phyloP scores from a whole-genome alignment of 2,797 vertebrate species.

The Urocyon cinereoargenteus region DNA sequence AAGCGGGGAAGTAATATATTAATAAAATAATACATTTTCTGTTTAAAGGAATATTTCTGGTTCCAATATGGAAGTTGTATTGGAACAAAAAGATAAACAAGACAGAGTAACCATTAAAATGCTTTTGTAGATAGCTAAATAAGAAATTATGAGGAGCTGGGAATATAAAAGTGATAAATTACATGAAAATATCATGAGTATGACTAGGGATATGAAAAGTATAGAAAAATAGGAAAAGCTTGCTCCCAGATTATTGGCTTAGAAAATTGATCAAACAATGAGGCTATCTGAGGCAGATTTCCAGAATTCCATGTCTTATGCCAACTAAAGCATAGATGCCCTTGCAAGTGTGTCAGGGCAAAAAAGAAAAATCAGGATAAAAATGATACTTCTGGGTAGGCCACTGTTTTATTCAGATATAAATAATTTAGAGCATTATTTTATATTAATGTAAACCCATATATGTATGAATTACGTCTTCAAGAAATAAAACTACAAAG shows the following conservation, averaged over 20 bases:
- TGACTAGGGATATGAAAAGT: not conserved
- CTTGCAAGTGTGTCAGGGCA: not conserved
- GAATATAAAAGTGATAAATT: not conserved
- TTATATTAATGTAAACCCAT: not conserved
- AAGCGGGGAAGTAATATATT: not conserved
- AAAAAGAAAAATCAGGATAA: not conserved
- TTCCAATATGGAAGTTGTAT: not conserved
- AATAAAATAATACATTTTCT: not conserved
- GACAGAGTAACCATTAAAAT: not conserved
- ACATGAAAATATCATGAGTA: not conserved
- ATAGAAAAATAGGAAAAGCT: not conserved
- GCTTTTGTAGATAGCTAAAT: not conserved
- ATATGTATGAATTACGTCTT: not conserved
- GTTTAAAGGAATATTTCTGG: not conserved
- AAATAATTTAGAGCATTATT: not conserved
- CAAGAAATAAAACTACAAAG: not conserved
- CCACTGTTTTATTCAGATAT: not conserved
- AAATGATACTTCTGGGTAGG: not conserved
- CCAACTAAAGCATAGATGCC: not conserved
- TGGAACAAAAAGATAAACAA: not conserved
- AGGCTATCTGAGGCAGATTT: not conserved
- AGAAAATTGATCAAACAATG: not conserved
- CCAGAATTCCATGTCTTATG: not conserved
- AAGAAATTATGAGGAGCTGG: not conserved
- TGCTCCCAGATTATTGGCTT: not conserved